Base-by-base conservation (phyloP, 2,888 invertebrate species). In the Hedya salicella region DNA sequence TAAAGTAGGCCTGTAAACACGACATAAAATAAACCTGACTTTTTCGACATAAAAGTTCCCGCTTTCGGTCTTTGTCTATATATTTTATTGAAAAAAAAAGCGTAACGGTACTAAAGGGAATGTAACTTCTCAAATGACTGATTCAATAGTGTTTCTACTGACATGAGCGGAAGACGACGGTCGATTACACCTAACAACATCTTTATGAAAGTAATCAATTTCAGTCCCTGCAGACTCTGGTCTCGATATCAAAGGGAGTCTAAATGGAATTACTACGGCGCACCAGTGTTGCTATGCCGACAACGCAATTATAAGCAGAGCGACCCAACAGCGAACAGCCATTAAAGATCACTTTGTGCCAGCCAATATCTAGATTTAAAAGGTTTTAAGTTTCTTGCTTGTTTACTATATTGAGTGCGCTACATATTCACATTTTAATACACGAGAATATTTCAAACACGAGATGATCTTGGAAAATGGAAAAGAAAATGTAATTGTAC, bases 171-270 rank as follows among this genome's bases (percentile, higher is more conserved):
- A 25, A 13, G 11, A 14, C 30, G 11, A 8, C 14, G 13, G 11
- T 56, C 42, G 5, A 5, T 25, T 21, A 54, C n/a, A 32, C 46
- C 3, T 39, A 44, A 44, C 50, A 39, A 53, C 52, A 60, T 32
- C 16, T 40, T 19, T 48, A 46, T 48, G 53, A 66, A 48, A 54
- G 53, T 54, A 66, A 66, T 66, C 42, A 66, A 42, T 61, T 66
- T 19, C 48, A 60, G 66, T 61, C 61, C 61, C 48, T 39, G 30
- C 19, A 61, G 66, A 66, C 66, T 50, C 40, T 5, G 21, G 52
- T 48, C 49, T 48, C 61, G 46, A 61, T 64, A 57, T 61, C 66
- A 61, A 66, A 66, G 65, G 46, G 65, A 25, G 11, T n/a, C 40
- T 66, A 53, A 66, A 61, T 61, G 54, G 32, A 66, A 54, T 66